A percentile compares a stretch with the other conserved stretches of the same genome.
phyloP scores from a whole-genome alignment of 1,140 invertebrate genomes.

The Drosophila carrolli region DNA sequence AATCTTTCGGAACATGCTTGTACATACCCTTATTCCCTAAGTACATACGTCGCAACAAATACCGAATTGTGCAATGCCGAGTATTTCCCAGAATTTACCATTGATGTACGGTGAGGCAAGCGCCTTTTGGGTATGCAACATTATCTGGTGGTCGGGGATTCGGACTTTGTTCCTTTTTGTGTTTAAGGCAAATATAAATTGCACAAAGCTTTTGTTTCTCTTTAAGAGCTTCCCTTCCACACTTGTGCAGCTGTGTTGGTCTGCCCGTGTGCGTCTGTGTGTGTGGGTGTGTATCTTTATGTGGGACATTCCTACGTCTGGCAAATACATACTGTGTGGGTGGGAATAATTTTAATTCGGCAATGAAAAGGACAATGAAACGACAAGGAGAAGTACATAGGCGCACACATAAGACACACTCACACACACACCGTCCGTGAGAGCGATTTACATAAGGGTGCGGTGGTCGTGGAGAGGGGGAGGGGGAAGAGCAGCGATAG shows the following conservation, averaged over 20 bases:
- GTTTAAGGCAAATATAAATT: neutral
- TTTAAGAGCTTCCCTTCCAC: constrained; percentile 4
- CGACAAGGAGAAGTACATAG: constrained; percentile 7
- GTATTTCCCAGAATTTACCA: neutral
- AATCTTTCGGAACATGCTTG: no score
- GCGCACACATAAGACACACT: constrained; percentile 6
- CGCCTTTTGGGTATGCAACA: constrained; percentile 4
- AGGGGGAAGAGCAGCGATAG: constrained; percentile 24
- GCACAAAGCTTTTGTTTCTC: neutral
- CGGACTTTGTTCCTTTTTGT: neutral
- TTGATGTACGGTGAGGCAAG: neutral
- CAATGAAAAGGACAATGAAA: constrained; percentile 41
- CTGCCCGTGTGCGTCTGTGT: neutral
- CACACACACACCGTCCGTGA: neutral
- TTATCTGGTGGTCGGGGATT: neutral
- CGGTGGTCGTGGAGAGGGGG: neutral
- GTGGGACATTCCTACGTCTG: constrained; percentile 24
- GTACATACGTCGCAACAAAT: no score
- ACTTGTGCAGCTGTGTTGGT: neutral
- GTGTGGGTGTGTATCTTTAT: constrained; percentile 3
- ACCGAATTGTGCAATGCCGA: no score
- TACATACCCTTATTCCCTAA: no score
- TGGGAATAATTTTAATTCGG: constrained; percentile 25
- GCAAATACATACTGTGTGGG: constrained; percentile 3
- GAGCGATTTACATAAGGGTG: constrained; percentile 32